phyloP scores from a whole-genome alignment of 2,797 vertebrate genomes.

The Ara ararauna region DNA sequence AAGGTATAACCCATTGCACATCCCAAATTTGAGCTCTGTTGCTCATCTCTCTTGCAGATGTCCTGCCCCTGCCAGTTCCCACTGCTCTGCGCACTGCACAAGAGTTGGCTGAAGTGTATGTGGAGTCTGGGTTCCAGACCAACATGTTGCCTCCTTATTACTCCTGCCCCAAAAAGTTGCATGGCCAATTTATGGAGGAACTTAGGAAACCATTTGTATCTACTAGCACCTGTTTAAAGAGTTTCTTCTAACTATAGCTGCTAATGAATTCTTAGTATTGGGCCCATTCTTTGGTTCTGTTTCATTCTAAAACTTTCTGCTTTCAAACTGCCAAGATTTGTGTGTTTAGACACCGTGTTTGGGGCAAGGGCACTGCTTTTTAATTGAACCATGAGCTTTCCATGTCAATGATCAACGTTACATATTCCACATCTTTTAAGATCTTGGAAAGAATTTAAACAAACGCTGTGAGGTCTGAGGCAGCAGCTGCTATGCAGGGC shows the following conservation, averaged over 20 bases:
- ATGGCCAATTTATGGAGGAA: not conserved
- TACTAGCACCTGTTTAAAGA: slow-evolving; percentile 23
- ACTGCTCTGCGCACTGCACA: not conserved
- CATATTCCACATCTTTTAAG: slow-evolving; percentile 7
- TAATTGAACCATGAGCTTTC: slow-evolving; percentile 35
- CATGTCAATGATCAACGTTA: not conserved
- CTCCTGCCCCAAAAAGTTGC: not conserved
- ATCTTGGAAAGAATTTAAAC: slow-evolving; percentile 47
- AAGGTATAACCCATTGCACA: not conserved
- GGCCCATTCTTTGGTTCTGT: not conserved
- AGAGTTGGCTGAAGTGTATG: not conserved
- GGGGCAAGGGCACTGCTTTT: not conserved
- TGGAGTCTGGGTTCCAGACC: not conserved
- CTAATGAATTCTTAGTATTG: not conserved
- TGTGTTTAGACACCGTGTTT: not conserved
- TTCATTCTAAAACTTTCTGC: not conserved
- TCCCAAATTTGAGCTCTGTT: not conserved
- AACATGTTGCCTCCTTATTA: not conserved
- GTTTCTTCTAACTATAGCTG: not conserved
- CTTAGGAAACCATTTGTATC: not conserved
- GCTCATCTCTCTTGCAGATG: not conserved
- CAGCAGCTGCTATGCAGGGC: not conserved
- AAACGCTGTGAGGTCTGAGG: slow-evolving; percentile 41
- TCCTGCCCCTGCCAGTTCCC: not conserved
- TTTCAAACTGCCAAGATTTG: not conserved